phyloP scores from a whole-genome alignment of 2,888 invertebrate genomes.

The Leucoma salicis region DNA sequence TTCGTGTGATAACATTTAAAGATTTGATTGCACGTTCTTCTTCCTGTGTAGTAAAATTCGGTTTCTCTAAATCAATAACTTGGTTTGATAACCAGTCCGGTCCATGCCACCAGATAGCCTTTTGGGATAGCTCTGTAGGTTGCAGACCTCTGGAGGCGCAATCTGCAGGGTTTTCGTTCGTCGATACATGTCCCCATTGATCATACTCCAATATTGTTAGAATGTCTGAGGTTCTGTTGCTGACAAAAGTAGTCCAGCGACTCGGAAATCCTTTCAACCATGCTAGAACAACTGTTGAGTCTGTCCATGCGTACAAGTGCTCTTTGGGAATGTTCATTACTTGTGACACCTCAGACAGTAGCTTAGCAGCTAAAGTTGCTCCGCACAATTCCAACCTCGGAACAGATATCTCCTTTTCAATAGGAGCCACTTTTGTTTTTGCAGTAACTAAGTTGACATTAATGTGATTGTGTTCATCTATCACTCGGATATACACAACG shows the following conservation, averaged over 20 bases:
- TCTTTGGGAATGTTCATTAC: conserved; percentile 1
- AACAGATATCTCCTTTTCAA: neutral
- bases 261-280: conserved; percentile 22
- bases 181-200: conserved; percentile 2
- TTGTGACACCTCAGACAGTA: neutral
- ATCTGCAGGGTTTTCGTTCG: neutral
- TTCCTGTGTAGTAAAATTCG: neutral
- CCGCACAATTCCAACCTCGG: conserved; percentile 1
- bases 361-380: neutral
- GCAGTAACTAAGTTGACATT: neutral
- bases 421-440: neutral
- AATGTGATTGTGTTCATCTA: neutral
- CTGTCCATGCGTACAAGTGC: conserved; percentile 21
- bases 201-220: conserved; percentile 11
- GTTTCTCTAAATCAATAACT: neutral
- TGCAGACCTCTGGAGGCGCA: neutral
- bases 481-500: neutral
- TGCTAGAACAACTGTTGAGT: conserved; percentile 29
- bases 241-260: conserved; percentile 23
- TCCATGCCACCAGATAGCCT: neutral
- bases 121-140: neutral
- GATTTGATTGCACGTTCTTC: conserved; percentile 1
- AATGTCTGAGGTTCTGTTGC: conserved; percentile 28
- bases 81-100: neutral
- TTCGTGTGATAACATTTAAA: neutral